A percentile compares a stretch with the other conserved stretches of the same genome.
phyloP scores from a whole-genome alignment of 1,140 invertebrate genomes.

The Drosophila athabasca region DNA sequence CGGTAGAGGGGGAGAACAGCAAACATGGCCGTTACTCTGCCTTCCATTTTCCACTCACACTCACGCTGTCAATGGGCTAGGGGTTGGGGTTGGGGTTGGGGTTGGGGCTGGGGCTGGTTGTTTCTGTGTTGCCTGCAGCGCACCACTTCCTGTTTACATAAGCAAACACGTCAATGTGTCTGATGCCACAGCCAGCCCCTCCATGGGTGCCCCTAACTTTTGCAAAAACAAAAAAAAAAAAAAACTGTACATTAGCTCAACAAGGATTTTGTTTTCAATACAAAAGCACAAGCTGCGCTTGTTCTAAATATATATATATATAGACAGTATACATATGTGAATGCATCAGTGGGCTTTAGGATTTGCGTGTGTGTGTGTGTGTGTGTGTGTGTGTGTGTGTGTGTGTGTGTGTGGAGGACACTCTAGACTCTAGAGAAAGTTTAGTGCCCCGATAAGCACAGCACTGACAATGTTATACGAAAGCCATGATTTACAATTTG shows the following conservation, averaged over 20 bases:
- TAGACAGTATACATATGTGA: not conserved
- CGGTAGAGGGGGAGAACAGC: constrained; percentile 1
- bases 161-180: constrained; percentile 76
- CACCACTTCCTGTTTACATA: constrained; percentile 78
- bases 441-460: not conserved
- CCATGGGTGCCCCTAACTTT: not conserved
- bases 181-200: constrained; percentile 23
- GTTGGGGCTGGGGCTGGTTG: constrained; percentile 54
- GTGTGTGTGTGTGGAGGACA: not conserved
- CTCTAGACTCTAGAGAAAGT: constrained; percentile 2
- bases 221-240: not conserved
- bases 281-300: constrained; percentile 33
- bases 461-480: not conserved
- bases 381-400: not conserved
- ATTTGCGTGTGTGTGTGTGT: not conserved
- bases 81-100: too few relatives aligned
- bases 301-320: not conserved
- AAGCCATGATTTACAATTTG: constrained; percentile 15
- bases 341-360: constrained; percentile 8
- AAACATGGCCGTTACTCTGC: constrained; percentile 32
- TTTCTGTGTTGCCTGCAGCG: constrained; percentile 55
- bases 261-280: constrained; percentile 70
- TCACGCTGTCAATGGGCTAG: constrained; percentile 26
- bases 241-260: constrained; percentile 68
- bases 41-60: constrained; percentile 17